Evolutionary conservation across 2,888 invertebrate genomes (phyloP).

Genomic region (Diaprepes abbreviatus): DNA sequence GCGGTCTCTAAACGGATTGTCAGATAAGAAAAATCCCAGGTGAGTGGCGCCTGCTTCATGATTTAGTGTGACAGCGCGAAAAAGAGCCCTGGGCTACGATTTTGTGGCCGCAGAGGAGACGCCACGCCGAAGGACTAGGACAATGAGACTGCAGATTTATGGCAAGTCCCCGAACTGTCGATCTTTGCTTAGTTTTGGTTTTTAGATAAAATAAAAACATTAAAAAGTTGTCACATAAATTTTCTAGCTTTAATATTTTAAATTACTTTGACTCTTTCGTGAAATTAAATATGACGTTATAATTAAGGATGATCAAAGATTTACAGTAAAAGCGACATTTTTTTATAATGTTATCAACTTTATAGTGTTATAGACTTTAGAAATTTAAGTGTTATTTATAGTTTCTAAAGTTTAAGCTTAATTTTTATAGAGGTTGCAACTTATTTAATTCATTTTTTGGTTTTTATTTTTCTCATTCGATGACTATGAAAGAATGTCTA

Average conservation of each 20-base stretch:
- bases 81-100: constrained; percentile 62
- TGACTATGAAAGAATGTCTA: too few relatives aligned
- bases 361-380: too few relatives aligned
- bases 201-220: constrained; percentile 39
- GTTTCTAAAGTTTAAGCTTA: too few relatives aligned
- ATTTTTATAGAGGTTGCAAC: too few relatives aligned
- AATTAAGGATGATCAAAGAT: too few relatives aligned
- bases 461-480: too few relatives aligned
- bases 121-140: constrained; percentile 55
- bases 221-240: constrained; percentile 21
- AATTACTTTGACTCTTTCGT: neutral
- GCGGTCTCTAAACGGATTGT: constrained; percentile 36
- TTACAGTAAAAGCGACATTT: too few relatives aligned
- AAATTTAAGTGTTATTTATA: too few relatives aligned
- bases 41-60: constrained; percentile 67
- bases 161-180: constrained; percentile 66
- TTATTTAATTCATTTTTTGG: too few relatives aligned
- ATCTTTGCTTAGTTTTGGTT: constrained; percentile 55
- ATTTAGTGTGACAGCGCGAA: constrained; percentile 66
- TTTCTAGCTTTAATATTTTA: neutral
- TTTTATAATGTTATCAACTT: too few relatives aligned
- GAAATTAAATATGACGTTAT: too few relatives aligned
- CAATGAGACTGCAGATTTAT: constrained; percentile 65
- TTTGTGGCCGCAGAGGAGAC: constrained; percentile 62
- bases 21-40: constrained; percentile 61